A percentile compares a stretch with the other conserved stretches of the same genome.
Evolutionary conservation across 2,113 vertebrate species (phyloP).

Genomic region (Sprattus sprattus): DNA sequence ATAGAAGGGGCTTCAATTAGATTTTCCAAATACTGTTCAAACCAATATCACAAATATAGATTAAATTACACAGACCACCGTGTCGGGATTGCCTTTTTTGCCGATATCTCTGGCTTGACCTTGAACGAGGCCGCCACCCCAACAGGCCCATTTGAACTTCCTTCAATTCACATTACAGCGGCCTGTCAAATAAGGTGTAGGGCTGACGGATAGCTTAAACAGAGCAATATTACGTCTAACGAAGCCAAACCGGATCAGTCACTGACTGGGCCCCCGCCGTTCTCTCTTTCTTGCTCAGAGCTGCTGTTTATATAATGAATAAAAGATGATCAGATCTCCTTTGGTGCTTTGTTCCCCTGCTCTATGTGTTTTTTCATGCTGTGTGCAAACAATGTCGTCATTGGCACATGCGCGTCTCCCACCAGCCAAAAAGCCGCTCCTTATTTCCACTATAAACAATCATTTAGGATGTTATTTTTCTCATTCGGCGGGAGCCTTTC

Average conservation of each 20-base stretch:
- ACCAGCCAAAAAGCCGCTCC: slow-evolving; percentile 68
- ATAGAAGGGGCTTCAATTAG: slow-evolving; percentile 38
- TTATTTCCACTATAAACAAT: slow-evolving; percentile 73
- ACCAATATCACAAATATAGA: slow-evolving; percentile 35
- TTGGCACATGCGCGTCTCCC: slow-evolving; percentile 70
- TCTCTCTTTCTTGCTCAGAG: slow-evolving; percentile 69
- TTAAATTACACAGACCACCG: slow-evolving; percentile 44
- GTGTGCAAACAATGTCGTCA: slow-evolving; percentile 68
- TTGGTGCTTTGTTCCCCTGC: slow-evolving; percentile 67
- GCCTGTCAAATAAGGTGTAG: neutral
- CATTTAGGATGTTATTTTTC: slow-evolving; percentile 73
- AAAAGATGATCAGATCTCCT: slow-evolving; percentile 71
- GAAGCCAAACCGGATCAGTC: neutral
- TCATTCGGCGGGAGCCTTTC: slow-evolving; percentile 64
- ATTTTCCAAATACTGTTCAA: slow-evolving; percentile 35
- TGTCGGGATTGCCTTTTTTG: slow-evolving; percentile 42
- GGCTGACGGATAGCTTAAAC: neutral
- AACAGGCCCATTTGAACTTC: slow-evolving; percentile 13
- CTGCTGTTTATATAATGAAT: slow-evolving; percentile 74
- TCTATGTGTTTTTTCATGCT: slow-evolving; percentile 49
- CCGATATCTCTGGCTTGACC: slow-evolving; percentile 69
- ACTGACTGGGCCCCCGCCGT: neutral
- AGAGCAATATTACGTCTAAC: neutral
- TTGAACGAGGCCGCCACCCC: slow-evolving; percentile 46
- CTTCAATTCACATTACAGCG: slow-evolving; percentile 12